Conservation (phyloP, 2,113 vertebrate species). For the Monopterus albus region DNA sequence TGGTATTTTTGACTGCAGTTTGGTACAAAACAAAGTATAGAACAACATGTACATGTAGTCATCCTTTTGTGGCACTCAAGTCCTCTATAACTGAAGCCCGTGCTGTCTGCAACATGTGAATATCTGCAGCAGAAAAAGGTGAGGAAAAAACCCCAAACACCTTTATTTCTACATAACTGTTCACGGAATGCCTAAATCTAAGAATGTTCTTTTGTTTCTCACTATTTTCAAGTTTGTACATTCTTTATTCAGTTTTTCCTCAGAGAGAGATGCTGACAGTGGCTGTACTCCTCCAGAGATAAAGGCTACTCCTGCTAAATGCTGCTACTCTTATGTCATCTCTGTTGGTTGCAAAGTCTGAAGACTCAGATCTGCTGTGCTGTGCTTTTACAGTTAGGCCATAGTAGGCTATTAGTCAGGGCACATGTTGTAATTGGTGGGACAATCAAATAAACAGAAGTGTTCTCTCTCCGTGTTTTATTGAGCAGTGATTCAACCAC, state of each 20-base stretch:
- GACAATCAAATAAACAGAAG: constrained; percentile 22
- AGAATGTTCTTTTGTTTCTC: constrained; percentile 19
- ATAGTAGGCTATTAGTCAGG: neutral
- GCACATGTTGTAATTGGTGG: neutral
- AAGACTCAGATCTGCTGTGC: constrained; percentile 42
- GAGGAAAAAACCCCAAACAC: too few relatives aligned
- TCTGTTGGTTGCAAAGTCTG: constrained; percentile 37
- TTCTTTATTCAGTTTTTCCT: constrained; percentile 54
- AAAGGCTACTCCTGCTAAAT: too few relatives aligned
- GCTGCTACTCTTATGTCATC: constrained; percentile 18
- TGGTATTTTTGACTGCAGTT: neutral
- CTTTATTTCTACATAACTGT: neutral
- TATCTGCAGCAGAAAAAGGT: neutral
- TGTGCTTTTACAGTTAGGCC: constrained; percentile 42
- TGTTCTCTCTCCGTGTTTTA: constrained; percentile 13
- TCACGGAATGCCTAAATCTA: constrained; percentile 38
- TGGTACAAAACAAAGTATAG: neutral
- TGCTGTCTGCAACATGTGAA: neutral
- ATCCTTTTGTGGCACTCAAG: too few relatives aligned
- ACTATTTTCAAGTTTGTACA: constrained; percentile 54
- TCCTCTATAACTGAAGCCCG: neutral
- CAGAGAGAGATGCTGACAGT: constrained; percentile 2
- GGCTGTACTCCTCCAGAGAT: neutral
- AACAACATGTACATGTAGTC: too few relatives aligned
- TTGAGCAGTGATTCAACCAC: neutral